Conservation (phyloP, 2,888 invertebrate species). For the Eupithecia tripunctaria region DNA sequence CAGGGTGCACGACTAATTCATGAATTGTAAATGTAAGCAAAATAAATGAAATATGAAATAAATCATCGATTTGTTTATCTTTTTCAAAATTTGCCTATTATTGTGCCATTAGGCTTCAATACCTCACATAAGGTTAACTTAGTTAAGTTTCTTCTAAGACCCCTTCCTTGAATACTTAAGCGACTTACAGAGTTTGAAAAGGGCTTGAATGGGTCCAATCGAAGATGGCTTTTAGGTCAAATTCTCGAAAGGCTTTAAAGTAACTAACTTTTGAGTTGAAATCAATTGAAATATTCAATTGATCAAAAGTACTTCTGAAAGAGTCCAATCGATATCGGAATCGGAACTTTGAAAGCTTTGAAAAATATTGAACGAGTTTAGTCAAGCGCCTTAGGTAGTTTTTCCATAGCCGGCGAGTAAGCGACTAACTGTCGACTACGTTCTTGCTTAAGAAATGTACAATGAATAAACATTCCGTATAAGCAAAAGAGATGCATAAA, state of each 20-base stretch:
- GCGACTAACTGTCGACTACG: too few relatives aligned
- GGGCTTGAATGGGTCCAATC: slow-evolving; percentile 13
- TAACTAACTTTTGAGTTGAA: slow-evolving; percentile 10
- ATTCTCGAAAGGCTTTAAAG: background rate
- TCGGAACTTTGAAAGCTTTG: background rate
- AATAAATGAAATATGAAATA: too few relatives aligned
- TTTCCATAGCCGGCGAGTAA: too few relatives aligned
- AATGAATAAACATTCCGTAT: too few relatives aligned
- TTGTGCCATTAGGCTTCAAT: background rate
- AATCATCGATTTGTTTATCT: too few relatives aligned
- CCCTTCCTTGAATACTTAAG: slow-evolving; percentile 18
- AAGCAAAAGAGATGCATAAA: too few relatives aligned
- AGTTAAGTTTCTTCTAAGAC: background rate
- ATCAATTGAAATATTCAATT: slow-evolving; percentile 9
- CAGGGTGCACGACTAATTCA: too few relatives aligned
- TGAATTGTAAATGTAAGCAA: too few relatives aligned
- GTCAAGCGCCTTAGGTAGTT: too few relatives aligned
- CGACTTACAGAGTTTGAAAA: slow-evolving; percentile 10
- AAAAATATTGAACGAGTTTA: too few relatives aligned
- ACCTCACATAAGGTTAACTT: background rate
- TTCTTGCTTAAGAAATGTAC: too few relatives aligned
- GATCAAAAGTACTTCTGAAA: background rate
- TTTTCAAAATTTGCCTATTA: too few relatives aligned
- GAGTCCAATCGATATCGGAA: background rate
- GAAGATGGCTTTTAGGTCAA: slow-evolving; percentile 14